Evolutionary conservation across 30 jellyfish, hydroid and myxozoan species (phyloP).

Genomic region (Clytia hemisphaerica): DNA sequence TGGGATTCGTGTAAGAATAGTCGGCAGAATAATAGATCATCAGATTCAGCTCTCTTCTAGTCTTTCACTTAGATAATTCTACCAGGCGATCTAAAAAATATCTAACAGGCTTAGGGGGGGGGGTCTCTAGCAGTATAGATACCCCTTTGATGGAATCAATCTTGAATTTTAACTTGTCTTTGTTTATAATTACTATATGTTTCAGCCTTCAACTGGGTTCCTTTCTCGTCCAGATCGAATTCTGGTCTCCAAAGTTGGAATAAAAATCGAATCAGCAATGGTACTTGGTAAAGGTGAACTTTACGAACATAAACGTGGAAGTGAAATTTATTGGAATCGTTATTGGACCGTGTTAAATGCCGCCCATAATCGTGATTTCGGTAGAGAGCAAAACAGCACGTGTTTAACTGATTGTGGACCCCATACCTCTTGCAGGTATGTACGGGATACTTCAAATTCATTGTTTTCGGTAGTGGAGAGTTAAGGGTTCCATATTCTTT

Average conservation of each 20-base stretch:
- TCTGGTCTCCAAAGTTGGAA: conserved; percentile 49
- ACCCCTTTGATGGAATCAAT: too few relatives aligned
- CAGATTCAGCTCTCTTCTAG: too few relatives aligned
- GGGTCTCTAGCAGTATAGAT: too few relatives aligned
- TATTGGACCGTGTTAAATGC: conserved; percentile 21
- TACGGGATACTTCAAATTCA: too few relatives aligned
- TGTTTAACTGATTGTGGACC: conserved; percentile 93
- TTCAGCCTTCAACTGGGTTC: conserved; percentile 74
- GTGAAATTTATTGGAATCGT: conserved; percentile 46
- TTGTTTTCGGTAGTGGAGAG: too few relatives aligned
- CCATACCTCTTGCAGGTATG: conserved; percentile 57
- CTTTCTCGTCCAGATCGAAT: conserved; percentile 82
- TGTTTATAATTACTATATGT: neutral
- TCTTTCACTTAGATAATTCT: too few relatives aligned
- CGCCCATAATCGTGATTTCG: conserved; percentile 21
- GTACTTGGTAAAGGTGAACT: conserved; percentile 44
- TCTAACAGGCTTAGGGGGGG: too few relatives aligned
- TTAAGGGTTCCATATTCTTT: too few relatives aligned
- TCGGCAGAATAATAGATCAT: too few relatives aligned
- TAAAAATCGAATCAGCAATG: conserved; percentile 29
- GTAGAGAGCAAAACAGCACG: conserved; percentile 36
- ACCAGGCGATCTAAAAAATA: too few relatives aligned
- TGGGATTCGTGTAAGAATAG: too few relatives aligned
- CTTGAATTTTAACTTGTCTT: neutral
- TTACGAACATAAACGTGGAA: conserved; percentile 32